Conservation (phyloP, 37 sponge, comb jelly and placozoan genomes). For the Spongia lamella region DNA sequence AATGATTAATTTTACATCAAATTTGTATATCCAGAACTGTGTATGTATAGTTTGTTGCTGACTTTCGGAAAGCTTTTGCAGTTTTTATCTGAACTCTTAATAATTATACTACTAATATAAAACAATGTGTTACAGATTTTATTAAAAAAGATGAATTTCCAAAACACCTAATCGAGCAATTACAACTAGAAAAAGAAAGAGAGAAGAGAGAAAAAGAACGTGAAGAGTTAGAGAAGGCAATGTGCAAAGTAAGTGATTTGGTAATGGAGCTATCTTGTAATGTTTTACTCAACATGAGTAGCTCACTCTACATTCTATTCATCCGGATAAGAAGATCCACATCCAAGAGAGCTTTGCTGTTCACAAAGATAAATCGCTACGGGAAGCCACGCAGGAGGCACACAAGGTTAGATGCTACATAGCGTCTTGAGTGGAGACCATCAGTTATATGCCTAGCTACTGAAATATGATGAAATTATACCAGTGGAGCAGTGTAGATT, state of each 20-base stretch:
- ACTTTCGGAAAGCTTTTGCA: too few relatives aligned
- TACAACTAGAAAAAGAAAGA: constrained; percentile 38
- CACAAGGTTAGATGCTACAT: constrained; percentile 41
- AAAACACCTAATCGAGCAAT: constrained; percentile 51
- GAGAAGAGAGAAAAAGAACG: constrained; percentile 47
- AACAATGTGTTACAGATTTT: too few relatives aligned
- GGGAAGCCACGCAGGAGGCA: constrained; percentile 51
- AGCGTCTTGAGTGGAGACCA: not conserved
- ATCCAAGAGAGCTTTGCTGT: constrained; percentile 67
- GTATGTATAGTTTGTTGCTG: too few relatives aligned
- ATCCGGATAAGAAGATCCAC: constrained; percentile 49
- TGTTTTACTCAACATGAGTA: not conserved
- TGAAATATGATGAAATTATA: constrained; percentile 47
- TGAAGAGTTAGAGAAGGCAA: constrained; percentile 64
- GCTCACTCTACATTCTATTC: constrained; percentile 78
- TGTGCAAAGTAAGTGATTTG: constrained; percentile 72
- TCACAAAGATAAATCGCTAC: constrained; percentile 70
- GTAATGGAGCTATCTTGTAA: not conserved
- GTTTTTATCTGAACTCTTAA: too few relatives aligned
- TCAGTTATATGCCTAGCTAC: constrained; percentile 33
- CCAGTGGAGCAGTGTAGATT: constrained; percentile 79
- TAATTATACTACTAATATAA: too few relatives aligned
- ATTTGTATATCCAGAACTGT: too few relatives aligned
- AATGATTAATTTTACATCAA: too few relatives aligned
- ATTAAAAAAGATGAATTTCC: constrained; percentile 58